Percentiles rank a stretch among this genome's conserved stretches.
Conservation (phyloP, 2,888 invertebrate species). For the Mimas tiliae region DNA sequence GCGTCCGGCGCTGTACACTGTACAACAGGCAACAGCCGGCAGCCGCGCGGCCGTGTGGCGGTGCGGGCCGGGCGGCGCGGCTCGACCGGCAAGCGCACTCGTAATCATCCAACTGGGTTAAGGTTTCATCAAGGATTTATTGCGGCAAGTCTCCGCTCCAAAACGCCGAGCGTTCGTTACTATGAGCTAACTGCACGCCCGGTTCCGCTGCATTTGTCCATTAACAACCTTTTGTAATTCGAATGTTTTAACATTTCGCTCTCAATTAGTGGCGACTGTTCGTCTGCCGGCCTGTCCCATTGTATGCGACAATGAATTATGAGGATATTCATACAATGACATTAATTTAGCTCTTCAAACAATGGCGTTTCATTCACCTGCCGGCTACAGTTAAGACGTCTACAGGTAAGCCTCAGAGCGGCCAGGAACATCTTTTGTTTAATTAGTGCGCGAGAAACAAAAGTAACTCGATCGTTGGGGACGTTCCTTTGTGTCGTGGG, state of each 20-base stretch:
- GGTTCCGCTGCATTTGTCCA: conserved; percentile 80
- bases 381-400: conserved; percentile 54
- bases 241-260: conserved; percentile 42
- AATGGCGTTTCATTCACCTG: conserved; percentile 64
- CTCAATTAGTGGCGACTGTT: conserved; percentile 62
- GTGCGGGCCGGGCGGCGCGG: conserved; percentile 47
- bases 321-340: conserved; percentile 47
- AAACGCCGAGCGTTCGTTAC: conserved; percentile 77
- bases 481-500: conserved; percentile 67
- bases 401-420: conserved; percentile 52
- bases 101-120: conserved; percentile 85
- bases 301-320: conserved; percentile 49
- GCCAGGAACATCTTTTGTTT: conserved; percentile 72
- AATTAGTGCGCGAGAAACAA: conserved; percentile 77
- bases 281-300: conserved; percentile 65
- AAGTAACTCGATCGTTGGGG: conserved; percentile 77
- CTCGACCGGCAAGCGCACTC: conserved; percentile 61
- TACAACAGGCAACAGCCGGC: no score
- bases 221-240: conserved; percentile 62
- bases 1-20: conserved; percentile 36
- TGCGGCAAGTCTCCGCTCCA: conserved; percentile 84
- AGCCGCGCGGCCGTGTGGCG: conserved; percentile 29
- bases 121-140: conserved; percentile 84
- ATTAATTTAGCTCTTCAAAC: conserved; percentile 41
- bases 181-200: conserved; percentile 78